Evolutionary conservation across 1,140 invertebrate species (phyloP), one percentile per base, ranked within the genome.

Genomic region (Sesamia nonagrioides): DNA sequence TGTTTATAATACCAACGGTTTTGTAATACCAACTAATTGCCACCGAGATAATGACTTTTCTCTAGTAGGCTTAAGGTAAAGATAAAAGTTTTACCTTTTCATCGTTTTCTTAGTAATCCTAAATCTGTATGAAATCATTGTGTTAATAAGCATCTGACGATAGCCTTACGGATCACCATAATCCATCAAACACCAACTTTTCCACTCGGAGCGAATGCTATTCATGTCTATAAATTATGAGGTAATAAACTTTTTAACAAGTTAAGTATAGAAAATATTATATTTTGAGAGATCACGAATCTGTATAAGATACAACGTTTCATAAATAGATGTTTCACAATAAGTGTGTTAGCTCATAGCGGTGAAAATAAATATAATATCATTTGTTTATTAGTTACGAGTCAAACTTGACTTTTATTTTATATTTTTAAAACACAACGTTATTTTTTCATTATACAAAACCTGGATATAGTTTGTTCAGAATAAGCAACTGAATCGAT

Each of bases 261-360:
- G 15, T 37, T 37, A 5, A 5, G 54, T 56, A 56, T 56, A 61
- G 15, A n/a, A n/a, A 61, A 37, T 37, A 61, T 60, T 37, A 61
- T 37, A 37, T 61, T 61, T 37, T 61, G 27, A 37, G 35, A 61
- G 35, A 61, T 61, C 58, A 61, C 63, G 48, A 68, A 45, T 42
- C 18, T 8, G 63, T 50, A 54, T 58, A 27, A 68, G 60, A 80
- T 71, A 80, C 63, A 66, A 79, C 45, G 56, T 60, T 21, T 77
- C 68, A 13, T 40, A 78, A 81, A 81, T 77, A 81, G 58, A n/a
- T 72, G 76, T 63, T 71, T 79, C 77, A 82, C 77, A 82, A 82
- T 72, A 76, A 75, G 68, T 37, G 61, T 69, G 72, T 50, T 37
- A 72, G 63, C 37, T 82, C 77, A 82, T 77, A 77, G 77, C 77